Conservation (phyloP, 2,888 invertebrate species). For the Spisula subtruncata region DNA sequence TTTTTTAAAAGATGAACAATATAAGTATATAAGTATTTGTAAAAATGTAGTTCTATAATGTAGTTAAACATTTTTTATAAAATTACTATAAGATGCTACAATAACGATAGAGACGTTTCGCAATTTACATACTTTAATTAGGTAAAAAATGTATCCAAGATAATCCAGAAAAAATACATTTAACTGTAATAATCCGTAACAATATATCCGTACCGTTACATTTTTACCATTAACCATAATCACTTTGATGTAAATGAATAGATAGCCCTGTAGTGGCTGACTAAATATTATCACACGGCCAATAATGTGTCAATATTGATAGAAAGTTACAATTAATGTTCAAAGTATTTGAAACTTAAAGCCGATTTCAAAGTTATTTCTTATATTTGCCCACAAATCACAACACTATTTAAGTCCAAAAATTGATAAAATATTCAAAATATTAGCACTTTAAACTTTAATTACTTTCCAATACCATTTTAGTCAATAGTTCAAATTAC, state of each 20-base stretch:
- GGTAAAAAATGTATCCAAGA: no score
- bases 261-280: neutral
- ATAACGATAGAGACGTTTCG: no score
- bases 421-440: neutral
- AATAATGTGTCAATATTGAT: neutral
- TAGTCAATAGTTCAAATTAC: constrained; percentile 3
- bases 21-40: no score
- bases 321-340: constrained; percentile 5
- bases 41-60: no score
- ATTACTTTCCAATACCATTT: neutral
- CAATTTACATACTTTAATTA: no score
- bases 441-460: constrained; percentile 12
- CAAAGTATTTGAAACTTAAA: neutral
- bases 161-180: no score
- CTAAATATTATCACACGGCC: neutral
- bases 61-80: no score
- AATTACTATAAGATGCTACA: no score
- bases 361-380: neutral
- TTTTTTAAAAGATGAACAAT: no score
- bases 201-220: no score
- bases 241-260: neutral
- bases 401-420: neutral
- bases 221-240: neutral
- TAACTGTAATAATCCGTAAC: neutral
- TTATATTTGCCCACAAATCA: neutral